Conservation (phyloP, 2,797 vertebrate species). For the Menidia menidia region DNA sequence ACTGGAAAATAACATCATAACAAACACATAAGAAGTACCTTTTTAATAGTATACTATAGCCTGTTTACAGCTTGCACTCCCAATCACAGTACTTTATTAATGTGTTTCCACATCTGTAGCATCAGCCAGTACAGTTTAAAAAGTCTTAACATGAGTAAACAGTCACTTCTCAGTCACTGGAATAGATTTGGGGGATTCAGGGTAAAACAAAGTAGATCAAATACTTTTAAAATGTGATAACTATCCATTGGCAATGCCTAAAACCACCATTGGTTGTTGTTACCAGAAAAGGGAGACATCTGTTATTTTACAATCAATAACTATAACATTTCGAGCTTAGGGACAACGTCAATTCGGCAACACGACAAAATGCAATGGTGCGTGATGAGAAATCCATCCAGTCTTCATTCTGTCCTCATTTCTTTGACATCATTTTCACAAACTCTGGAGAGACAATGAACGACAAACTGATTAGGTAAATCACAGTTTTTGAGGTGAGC, state of each 20-base stretch:
- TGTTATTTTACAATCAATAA: background rate
- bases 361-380: background rate
- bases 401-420: conserved; percentile 56
- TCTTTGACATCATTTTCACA: conserved; percentile 85
- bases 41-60: background rate
- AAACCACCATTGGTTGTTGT: background rate
- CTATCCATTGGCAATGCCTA: background rate
- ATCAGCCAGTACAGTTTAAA: background rate
- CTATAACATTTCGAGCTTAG: background rate
- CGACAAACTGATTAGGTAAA: conserved; percentile 2
- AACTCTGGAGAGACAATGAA: conserved; percentile 74
- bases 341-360: background rate
- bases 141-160: background rate
- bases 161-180: background rate
- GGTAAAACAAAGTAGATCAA: background rate
- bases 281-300: background rate
- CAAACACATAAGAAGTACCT: background rate
- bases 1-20: background rate
- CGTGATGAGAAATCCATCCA: conserved; percentile 11
- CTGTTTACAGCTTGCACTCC: background rate
- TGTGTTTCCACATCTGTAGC: background rate
- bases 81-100: background rate
- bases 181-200: background rate
- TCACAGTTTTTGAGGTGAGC: background rate
- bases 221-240: background rate